Conservation (phyloP, 2,888 invertebrate genomes). For the Pristionchus arcanus region DNA sequence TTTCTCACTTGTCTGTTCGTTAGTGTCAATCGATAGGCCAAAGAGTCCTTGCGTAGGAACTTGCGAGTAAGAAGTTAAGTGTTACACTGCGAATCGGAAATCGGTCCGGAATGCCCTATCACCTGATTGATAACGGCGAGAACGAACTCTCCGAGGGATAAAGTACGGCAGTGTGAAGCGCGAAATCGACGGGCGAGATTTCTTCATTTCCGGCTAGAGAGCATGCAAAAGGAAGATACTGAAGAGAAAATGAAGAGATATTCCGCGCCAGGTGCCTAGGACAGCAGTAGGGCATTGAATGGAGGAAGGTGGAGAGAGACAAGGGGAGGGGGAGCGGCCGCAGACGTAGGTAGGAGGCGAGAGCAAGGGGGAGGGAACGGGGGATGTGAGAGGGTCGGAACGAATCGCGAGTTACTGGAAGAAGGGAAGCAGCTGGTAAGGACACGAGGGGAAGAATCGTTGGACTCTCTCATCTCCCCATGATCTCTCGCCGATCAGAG, state of each 20-base stretch:
- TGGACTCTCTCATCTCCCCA: background rate
- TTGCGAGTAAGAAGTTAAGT: background rate
- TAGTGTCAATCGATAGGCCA: background rate
- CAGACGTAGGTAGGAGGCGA: background rate
- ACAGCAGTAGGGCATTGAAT: background rate
- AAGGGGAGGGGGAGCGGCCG: background rate
- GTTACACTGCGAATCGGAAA: constrained; percentile 31
- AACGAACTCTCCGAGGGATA: background rate
- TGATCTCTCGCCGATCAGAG: background rate
- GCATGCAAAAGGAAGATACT: no score
- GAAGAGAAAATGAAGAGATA: no score
- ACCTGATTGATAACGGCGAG: background rate
- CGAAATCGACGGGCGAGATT: background rate
- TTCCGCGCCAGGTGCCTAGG: background rate
- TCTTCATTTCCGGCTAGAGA: no score
- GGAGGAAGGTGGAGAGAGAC: background rate
- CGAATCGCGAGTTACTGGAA: background rate
- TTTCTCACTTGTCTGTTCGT: background rate
- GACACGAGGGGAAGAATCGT: background rate
- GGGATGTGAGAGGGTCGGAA: no score
- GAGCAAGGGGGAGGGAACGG: constrained; percentile 12
- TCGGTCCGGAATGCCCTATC: constrained; percentile 1
- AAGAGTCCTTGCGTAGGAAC: background rate
- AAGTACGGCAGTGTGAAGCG: background rate
- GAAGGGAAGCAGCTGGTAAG: constrained; percentile 7